These are phyloP conservation scores for Ptilodon capucinus DNA, from an alignment of 2,888 invertebrate genomes.

Conservation along the genomic window DNA sequence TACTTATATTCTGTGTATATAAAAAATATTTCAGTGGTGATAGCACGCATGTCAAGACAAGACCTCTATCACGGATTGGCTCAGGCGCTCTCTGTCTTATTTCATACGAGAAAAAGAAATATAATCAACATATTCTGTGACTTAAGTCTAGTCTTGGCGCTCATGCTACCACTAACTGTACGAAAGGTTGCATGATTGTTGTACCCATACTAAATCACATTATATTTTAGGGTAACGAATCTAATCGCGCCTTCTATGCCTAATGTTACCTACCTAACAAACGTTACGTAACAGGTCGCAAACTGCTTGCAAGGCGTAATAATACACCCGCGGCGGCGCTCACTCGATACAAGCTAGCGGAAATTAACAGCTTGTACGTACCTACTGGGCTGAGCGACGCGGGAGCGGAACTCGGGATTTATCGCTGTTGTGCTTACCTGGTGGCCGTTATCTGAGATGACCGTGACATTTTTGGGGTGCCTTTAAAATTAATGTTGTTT, in stretches of 20 bases:
- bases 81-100: no score
- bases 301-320: constrained; percentile 74
- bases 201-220: no score
- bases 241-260: constrained; percentile 19
- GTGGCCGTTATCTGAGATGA: background rate
- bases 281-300: constrained; percentile 73
- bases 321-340: constrained; percentile 65
- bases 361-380: constrained; percentile 76
- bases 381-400: constrained; percentile 45
- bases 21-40: no score
- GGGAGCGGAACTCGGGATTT: constrained; percentile 54
- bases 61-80: no score
- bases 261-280: constrained; percentile 30
- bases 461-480: background rate
- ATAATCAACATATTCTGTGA: no score
- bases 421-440: constrained; percentile 35
- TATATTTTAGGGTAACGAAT: no score
- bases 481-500: background rate
- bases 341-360: constrained; percentile 74
- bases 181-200: no score
- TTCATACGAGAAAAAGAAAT: no score
- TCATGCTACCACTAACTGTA: no score
- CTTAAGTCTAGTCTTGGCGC: no score
- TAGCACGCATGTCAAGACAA: no score
- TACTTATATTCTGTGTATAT: no score